Percentiles rank a stretch among this genome's conserved stretches.
Conservation (phyloP, 1,140 invertebrate species). For the Cyphomyrmex costatus region DNA sequence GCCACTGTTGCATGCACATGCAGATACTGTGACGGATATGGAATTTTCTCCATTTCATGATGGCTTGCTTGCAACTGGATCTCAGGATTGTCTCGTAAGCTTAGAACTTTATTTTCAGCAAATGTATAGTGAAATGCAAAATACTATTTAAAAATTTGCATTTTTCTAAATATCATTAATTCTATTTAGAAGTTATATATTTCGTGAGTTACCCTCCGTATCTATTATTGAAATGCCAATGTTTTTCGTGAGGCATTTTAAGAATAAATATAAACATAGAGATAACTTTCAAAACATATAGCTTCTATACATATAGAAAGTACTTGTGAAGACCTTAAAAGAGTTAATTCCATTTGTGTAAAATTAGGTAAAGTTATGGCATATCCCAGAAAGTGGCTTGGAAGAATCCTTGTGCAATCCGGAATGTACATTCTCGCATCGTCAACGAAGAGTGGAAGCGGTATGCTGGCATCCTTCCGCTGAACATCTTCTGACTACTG, state of each 20-base stretch:
- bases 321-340: too few relatives aligned
- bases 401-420: constrained; percentile 93
- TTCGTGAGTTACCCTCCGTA: too few relatives aligned
- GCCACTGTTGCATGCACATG: constrained; percentile 94
- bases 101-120: constrained; percentile 8
- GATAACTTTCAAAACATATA: too few relatives aligned
- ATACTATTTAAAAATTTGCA: not conserved
- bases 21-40: constrained; percentile 97
- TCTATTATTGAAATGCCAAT: too few relatives aligned
- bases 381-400: constrained; percentile 93
- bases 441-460: constrained; percentile 93
- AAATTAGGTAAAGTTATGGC: constrained; percentile 93
- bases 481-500: constrained; percentile 94
- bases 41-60: constrained; percentile 98
- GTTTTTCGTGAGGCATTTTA: too few relatives aligned
- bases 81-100: constrained; percentile 94
- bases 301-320: too few relatives aligned
- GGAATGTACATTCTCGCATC: constrained; percentile 93
- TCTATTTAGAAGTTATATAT: constrained; percentile 18
- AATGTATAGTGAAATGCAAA: not conserved
- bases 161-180: constrained; percentile 57
- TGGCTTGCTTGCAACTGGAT: constrained; percentile 95
- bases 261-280: too few relatives aligned
- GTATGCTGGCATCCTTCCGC: constrained; percentile 95
- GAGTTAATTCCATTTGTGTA: constrained; percentile 68